Percentiles rank a stretch among this genome's conserved stretches.
These are phyloP conservation scores for Trachelus stipa DNA, from an alignment of 2,888 invertebrate species.

Conservation along the genomic window DNA sequence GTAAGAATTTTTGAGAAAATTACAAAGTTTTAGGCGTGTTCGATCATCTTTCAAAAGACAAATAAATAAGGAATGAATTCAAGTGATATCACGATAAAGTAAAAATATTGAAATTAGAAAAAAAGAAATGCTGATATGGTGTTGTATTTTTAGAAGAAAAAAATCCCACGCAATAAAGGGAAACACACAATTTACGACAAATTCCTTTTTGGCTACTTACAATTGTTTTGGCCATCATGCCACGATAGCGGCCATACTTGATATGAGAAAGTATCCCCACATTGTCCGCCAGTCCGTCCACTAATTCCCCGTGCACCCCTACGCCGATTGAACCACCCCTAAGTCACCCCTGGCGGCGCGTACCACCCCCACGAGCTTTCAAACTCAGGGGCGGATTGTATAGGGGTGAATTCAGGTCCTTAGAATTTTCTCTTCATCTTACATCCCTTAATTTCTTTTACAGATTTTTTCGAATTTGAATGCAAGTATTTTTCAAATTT, in stretches of 20 bases:
- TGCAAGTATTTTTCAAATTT: too few relatives aligned
- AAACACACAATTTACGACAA: background rate
- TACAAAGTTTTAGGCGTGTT: background rate
- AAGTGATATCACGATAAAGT: background rate
- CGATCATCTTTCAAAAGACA: background rate
- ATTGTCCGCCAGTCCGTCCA: constrained; percentile 64
- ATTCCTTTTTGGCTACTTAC: constrained; percentile 54
- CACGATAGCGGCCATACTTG: constrained; percentile 67
- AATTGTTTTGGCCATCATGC: constrained; percentile 66
- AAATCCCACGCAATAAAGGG: constrained; percentile 13
- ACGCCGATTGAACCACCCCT: constrained; percentile 57
- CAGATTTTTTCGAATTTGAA: background rate
- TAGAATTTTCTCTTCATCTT: background rate
- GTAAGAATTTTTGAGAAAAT: background rate
- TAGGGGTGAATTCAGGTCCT: constrained; percentile 3
- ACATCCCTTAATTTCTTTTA: background rate
- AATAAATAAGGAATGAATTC: background rate
- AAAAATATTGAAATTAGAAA: background rate
- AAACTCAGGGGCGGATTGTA: constrained; percentile 48
- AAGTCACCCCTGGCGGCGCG: constrained; percentile 41
- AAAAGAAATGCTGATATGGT: background rate
- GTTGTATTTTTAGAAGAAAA: constrained; percentile 13
- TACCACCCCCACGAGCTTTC: constrained; percentile 46
- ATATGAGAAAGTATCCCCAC: constrained; percentile 67
- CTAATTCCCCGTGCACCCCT: constrained; percentile 63